Evolutionary conservation across 1,140 invertebrate genomes (phyloP), one percentile per base, ranked within the genome.

Genomic region (Papilio helenus): DNA sequence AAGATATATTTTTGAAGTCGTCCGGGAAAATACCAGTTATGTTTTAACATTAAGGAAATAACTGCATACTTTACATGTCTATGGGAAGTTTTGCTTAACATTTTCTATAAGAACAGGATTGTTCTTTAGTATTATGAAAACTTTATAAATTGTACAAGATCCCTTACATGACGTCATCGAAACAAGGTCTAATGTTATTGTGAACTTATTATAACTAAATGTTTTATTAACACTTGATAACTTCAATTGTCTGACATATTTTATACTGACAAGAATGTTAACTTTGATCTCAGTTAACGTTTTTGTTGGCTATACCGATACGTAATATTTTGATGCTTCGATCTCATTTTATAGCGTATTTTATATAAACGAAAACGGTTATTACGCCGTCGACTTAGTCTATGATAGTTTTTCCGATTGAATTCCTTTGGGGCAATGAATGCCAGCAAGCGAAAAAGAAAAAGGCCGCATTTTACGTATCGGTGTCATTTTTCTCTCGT

Each of bases 351-450:
- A 73, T 46, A 23, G 44, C 42, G 20, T 49, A 73, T 73, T 44
- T 49, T 42, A 46, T 46, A 73, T 73, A 46, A 73, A 73, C 39
- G 72, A 73, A 73, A 73, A 73, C 72, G 72, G 72, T 73, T 73
- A 73, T 73, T 73, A 73, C 44, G 14, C 39, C 12, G 20, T 73
- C 72, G 72, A 46, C 42, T 73, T 73, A 73, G 72, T 73, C 39
- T 73, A 73, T 73, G 72, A 74, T 74, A 74, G 72, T 74, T 74
- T 74, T 46, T 74, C 72, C 72, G 72, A 74, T 49, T 74, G 72
- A 74, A 74, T 49, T 74, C 72, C 72, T 74, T 74, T 49, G 71
- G 71, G 72, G 72, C 42, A 74, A 46, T 74, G 72, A 74, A 46
- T 74, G 72, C 72, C n/a, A 74, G 72, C 20, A 74, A 49, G 39